Evolutionary conservation across 2,888 invertebrate genomes (phyloP).

Genomic region (Metallyticus violacea): DNA sequence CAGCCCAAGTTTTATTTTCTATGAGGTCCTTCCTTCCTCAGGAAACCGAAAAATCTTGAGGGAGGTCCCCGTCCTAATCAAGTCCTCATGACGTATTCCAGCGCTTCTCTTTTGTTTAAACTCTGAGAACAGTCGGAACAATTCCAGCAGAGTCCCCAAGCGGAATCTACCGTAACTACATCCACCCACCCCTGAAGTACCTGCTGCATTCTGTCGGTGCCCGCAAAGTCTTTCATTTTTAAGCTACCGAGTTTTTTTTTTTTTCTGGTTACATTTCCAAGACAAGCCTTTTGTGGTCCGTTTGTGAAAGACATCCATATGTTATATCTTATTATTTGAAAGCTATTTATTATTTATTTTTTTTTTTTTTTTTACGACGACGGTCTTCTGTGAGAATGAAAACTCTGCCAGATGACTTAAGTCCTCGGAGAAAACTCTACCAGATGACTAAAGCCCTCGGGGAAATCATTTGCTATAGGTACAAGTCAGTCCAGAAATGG

Average conservation of each 20-base stretch:
- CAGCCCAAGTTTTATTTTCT: background rate
- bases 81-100: slow-evolving; percentile 14
- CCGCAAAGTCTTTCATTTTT: background rate
- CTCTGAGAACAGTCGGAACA: background rate
- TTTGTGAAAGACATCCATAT: background rate
- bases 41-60: background rate
- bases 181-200: background rate
- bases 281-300: background rate
- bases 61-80: slow-evolving; percentile 8
- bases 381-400: background rate
- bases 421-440: background rate
- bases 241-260: background rate
- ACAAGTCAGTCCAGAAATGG: too few relatives aligned
- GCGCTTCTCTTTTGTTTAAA: slow-evolving; percentile 22
- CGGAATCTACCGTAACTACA: background rate
- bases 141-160: background rate
- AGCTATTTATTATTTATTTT: background rate
- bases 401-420: background rate
- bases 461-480: background rate
- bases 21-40: background rate
- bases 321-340: background rate
- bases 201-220: background rate
- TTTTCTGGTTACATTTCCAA: background rate
- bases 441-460: background rate
- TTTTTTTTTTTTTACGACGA: background rate